These are phyloP conservation scores for Laticauda laticaudata DNA, from an alignment of 2,113 vertebrate genomes.

Conservation along the genomic window DNA sequence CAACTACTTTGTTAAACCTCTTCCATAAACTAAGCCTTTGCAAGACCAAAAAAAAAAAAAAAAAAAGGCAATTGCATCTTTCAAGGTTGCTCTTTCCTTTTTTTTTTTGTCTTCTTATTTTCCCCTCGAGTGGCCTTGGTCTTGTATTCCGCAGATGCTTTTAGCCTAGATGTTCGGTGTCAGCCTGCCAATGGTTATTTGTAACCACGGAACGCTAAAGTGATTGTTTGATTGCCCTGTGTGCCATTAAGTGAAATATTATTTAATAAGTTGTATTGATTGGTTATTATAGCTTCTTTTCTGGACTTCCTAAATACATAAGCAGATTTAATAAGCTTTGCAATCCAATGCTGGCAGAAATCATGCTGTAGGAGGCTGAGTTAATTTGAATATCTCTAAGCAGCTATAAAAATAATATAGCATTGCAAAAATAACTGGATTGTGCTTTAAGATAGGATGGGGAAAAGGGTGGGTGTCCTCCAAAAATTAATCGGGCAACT, in stretches of 20 bases:
- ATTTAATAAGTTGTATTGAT: background rate
- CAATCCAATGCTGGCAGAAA: background rate
- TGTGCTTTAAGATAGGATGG: background rate
- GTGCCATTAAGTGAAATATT: background rate
- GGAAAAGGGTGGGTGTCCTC: background rate
- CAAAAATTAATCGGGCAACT: background rate
- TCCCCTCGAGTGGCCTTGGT: background rate
- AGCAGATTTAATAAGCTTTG: background rate
- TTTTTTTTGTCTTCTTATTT: background rate
- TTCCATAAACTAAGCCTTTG: background rate
- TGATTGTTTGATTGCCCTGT: background rate
- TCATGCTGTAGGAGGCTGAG: background rate
- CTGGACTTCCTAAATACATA: background rate
- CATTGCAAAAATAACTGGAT: background rate
- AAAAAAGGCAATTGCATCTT: background rate
- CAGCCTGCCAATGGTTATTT: background rate
- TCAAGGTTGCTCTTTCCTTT: background rate
- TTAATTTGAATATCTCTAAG: background rate
- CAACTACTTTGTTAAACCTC: background rate
- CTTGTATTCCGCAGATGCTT: background rate
- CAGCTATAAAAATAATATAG: background rate
- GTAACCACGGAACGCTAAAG: background rate
- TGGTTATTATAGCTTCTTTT: background rate
- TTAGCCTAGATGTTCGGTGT: background rate
- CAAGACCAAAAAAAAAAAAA: too few relatives aligned